phyloP scores from a whole-genome alignment of 2,797 vertebrate genomes.

The Silurus lanzhouensis region DNA sequence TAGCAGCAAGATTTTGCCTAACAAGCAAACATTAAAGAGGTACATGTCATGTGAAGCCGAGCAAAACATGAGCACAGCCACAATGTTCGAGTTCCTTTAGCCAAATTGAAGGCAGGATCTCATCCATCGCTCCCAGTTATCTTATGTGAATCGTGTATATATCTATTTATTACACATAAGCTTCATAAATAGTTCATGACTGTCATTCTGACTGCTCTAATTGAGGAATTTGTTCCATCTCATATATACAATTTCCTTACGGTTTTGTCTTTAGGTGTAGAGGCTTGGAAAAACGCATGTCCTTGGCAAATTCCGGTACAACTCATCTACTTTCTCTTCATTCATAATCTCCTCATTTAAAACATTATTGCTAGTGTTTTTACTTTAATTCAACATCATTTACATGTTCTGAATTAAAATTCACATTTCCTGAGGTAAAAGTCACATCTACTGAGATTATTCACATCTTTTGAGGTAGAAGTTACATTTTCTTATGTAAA shows the following conservation, averaged over 20 bases:
- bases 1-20: slow-evolving; percentile 2
- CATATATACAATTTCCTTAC: not conserved
- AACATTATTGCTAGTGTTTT: not conserved
- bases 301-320: not conserved
- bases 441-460: too few relatives aligned
- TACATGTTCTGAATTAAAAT: too few relatives aligned
- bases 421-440: too few relatives aligned
- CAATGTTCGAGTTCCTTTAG: not conserved
- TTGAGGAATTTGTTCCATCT: not conserved
- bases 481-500: too few relatives aligned
- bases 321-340: not conserved
- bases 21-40: not conserved
- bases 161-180: not conserved
- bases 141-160: not conserved
- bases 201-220: not conserved
- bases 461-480: too few relatives aligned
- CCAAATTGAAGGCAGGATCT: not conserved
- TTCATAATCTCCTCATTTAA: not conserved
- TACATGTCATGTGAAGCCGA: not conserved
- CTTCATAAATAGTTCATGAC: not conserved
- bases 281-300: not conserved
- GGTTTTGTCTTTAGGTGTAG: not conserved
- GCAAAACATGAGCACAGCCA: not conserved
- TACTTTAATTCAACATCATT: not conserved
- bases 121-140: not conserved